Evolutionary conservation across 2,797 vertebrate genomes (phyloP), one percentile per base, ranked within the genome.

Genomic region (Orientallactaga sibirica): DNA sequence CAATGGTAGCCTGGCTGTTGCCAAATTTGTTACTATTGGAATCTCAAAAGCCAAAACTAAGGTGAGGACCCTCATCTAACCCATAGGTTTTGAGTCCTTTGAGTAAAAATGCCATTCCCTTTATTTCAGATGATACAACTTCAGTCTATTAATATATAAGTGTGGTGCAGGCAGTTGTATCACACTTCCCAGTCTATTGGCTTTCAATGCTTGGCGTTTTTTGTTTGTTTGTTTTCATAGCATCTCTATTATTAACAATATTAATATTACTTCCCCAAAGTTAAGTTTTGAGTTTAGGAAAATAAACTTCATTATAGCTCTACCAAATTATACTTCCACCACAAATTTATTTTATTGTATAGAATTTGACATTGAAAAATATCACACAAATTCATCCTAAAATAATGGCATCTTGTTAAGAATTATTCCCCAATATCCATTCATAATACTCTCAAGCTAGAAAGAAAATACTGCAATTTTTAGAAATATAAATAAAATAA

Each of bases 31-130:
- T 85, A 85, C 9, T 43, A 43, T 7, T 70, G 19, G 18, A 91
- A 94, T 71, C 37, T 16, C 18, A 71, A 85, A 96, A 86, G 41
- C 41, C n/a, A 41, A 52, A 80, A 91, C 33, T 37, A 15, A 95
- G 73, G 33, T 67, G 14, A 55, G 37, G 84, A 33, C 19, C 90
- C n/a, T 81, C 41, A 55, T 7, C 7, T 93, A 64, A 86, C 6
- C 14, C 5, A 20, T 74, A 37, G 24, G 79, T 55, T 75, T 73
- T 90, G 11, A 14, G 74, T 20, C 29, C 25, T 74, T 15, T 52
- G 62, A 88, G n/a, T 58, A 81, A 85, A 89, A 92, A 73, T 24
- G 29, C 16, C n/a, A 71, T 24, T 81, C 82, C 8, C 3, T 67
- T 68, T 43, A 22, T 14, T 67, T 86, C n/a, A 80, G 20, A 76